phyloP scores from a whole-genome alignment of 1,140 invertebrate species.

The Cardiocondyla obscurior region DNA sequence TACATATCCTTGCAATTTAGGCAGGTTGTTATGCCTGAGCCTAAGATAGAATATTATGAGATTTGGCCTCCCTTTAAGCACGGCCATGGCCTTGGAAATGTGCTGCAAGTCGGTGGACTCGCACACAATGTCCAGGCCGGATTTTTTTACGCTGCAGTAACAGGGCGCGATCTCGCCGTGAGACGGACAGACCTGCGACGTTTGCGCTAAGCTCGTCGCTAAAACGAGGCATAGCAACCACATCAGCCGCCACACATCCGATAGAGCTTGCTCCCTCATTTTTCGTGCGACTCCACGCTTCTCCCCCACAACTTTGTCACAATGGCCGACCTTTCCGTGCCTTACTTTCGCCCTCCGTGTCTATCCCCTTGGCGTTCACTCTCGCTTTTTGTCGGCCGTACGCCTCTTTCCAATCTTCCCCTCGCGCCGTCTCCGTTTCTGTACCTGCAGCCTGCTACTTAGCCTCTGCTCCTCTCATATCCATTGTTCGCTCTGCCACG shows the following conservation, averaged over 20 bases:
- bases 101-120: conserved; percentile 91
- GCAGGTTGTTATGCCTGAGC: conserved; percentile 91
- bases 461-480: conserved; percentile 72
- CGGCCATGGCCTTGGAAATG: conserved; percentile 90
- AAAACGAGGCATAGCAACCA: conserved; percentile 54
- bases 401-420: conserved; percentile 37
- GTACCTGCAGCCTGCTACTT: conserved; percentile 75
- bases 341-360: conserved; percentile 12
- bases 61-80: conserved; percentile 88
- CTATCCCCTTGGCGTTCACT: conserved; percentile 16
- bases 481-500: conserved; percentile 73
- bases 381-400: conserved; percentile 10
- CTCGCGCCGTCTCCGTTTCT: conserved; percentile 63
- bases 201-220: conserved; percentile 66
- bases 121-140: conserved; percentile 93
- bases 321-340: conserved; percentile 1
- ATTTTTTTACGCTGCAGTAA: conserved; percentile 92
- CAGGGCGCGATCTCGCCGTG: conserved; percentile 90
- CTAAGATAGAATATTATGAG: conserved; percentile 94
- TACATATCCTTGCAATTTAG: conserved; percentile 92
- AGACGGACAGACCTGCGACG: conserved; percentile 88
- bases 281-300: conserved; percentile 39
- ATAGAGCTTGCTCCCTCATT: conserved; percentile 58
- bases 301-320: conserved; percentile 9
- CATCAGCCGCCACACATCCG: conserved; percentile 54